A percentile compares a stretch with the other conserved stretches of the same genome.
phyloP scores from a whole-genome alignment of 2,113 vertebrate genomes.

The Ameiurus melas region DNA sequence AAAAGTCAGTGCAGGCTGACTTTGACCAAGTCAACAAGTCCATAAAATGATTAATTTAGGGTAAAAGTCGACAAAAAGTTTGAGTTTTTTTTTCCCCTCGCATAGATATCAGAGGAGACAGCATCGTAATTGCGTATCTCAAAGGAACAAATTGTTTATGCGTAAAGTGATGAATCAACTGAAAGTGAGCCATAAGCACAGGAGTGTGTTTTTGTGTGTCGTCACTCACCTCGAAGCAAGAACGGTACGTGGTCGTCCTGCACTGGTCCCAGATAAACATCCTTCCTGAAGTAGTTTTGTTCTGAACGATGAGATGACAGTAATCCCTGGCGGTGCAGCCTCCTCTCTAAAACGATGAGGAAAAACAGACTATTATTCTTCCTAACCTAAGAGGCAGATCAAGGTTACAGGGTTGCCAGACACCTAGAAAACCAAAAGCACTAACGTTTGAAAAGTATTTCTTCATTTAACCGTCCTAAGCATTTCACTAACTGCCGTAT shows the following conservation, averaged over 20 bases:
- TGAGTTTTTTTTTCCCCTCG: too few relatives aligned
- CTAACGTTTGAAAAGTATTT: not conserved
- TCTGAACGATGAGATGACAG: slow-evolving; percentile 75
- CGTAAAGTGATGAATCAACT: not conserved
- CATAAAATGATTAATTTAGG: too few relatives aligned
- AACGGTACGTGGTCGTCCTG: slow-evolving; percentile 90
- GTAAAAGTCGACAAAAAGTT: too few relatives aligned
- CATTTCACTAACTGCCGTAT: not conserved
- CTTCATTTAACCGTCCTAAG: not conserved
- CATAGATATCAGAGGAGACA: too few relatives aligned
- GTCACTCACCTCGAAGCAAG: slow-evolving; percentile 75
- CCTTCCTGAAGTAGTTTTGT: slow-evolving; percentile 81
- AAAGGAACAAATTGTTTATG: too few relatives aligned
- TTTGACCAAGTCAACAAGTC: too few relatives aligned
- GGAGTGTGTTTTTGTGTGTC: not conserved
- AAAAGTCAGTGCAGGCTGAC: too few relatives aligned
- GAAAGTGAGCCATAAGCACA: not conserved
- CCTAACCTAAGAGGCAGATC: not conserved
- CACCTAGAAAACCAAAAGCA: not conserved
- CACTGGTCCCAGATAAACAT: slow-evolving; percentile 76
- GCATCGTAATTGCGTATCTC: too few relatives aligned
- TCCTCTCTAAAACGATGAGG: slow-evolving; percentile 73
- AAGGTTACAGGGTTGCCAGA: not conserved
- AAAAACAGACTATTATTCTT: not conserved
- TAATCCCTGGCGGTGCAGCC: slow-evolving; percentile 79